Conservation (phyloP, 2,888 invertebrate genomes). For the Ophioninae sp. region DNA sequence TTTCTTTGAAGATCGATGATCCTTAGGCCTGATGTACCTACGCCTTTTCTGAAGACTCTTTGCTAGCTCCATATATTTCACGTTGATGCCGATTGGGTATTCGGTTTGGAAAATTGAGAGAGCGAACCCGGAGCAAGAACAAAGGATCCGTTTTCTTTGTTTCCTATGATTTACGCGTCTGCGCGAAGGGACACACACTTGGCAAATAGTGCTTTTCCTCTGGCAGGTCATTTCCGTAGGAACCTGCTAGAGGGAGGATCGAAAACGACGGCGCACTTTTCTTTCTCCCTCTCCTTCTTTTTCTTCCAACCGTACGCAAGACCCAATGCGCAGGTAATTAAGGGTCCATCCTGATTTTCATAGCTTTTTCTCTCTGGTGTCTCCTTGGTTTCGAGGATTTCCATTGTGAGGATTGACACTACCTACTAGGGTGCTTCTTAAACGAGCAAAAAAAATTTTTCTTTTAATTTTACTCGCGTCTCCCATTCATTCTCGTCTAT, state of each 20-base stretch:
- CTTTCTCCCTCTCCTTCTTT: slow-evolving; percentile 41
- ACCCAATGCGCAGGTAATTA: slow-evolving; percentile 72
- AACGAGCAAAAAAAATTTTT: too few species aligned
- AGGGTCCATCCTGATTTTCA: slow-evolving; percentile 71
- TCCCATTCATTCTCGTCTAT: too few species aligned
- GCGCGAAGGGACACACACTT: slow-evolving; percentile 47
- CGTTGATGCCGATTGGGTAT: neutral
- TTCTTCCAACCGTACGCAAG: slow-evolving; percentile 21
- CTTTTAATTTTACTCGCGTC: too few species aligned
- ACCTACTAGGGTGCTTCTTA: too few species aligned
- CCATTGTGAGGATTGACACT: slow-evolving; percentile 21
- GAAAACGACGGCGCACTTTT: slow-evolving; percentile 53
- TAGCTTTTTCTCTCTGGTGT: slow-evolving; percentile 45
- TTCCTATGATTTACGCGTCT: slow-evolving; percentile 62
- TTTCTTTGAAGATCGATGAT: slow-evolving; percentile 50
- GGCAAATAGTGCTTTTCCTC: slow-evolving; percentile 7
- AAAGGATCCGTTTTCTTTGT: slow-evolving; percentile 60
- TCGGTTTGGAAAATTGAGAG: slow-evolving; percentile 28
- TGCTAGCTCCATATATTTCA: slow-evolving; percentile 11
- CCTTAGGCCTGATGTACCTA: neutral
- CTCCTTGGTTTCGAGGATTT: slow-evolving; percentile 1
- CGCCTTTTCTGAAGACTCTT: slow-evolving; percentile 12
- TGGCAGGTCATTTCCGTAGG: slow-evolving; percentile 60
- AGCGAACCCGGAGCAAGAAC: slow-evolving; percentile 51
- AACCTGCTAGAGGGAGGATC: slow-evolving; percentile 42